A percentile compares a stretch with the other conserved stretches of the same genome.
Conservation (phyloP, 2,888 invertebrate species). For the Bellardia pandia region DNA sequence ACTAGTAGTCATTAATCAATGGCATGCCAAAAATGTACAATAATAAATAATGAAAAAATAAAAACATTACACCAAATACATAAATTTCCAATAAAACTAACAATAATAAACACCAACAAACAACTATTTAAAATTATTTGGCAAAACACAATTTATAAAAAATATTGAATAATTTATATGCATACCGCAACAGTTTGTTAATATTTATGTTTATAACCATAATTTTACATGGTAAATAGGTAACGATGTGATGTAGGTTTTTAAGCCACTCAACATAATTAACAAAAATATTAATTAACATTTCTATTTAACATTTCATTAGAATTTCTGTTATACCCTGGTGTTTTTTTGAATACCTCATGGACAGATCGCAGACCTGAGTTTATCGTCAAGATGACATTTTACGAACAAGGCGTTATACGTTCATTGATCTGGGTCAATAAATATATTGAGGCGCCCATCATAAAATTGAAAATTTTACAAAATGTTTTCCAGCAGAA, state of each 20-base stretch:
- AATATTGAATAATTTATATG: not conserved
- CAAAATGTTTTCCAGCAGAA: conserved; percentile 71
- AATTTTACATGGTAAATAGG: conserved; percentile 5
- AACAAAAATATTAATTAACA: too few relatives aligned
- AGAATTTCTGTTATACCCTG: conserved; percentile 76
- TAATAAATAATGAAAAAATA: conserved; percentile 3
- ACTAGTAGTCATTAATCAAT: not conserved
- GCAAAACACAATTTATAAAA: not conserved
- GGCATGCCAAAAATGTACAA: not conserved
- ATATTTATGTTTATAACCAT: not conserved
- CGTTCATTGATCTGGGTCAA: conserved; percentile 76
- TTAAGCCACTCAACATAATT: too few relatives aligned
- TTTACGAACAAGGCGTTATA: conserved; percentile 74
- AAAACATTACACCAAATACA: not conserved
- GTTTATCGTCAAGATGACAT: conserved; percentile 78
- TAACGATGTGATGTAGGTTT: not conserved
- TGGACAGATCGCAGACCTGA: conserved; percentile 78
- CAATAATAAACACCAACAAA: not conserved
- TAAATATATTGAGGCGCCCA: conserved; percentile 72
- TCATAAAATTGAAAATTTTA: conserved; percentile 72
- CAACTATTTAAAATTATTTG: not conserved
- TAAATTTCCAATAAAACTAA: not conserved
- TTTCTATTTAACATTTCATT: too few relatives aligned
- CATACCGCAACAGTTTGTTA: not conserved
- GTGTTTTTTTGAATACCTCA: conserved; percentile 71